Conservation (phyloP, 2,797 vertebrate species). For the Chiroxiphia lanceolata region DNA sequence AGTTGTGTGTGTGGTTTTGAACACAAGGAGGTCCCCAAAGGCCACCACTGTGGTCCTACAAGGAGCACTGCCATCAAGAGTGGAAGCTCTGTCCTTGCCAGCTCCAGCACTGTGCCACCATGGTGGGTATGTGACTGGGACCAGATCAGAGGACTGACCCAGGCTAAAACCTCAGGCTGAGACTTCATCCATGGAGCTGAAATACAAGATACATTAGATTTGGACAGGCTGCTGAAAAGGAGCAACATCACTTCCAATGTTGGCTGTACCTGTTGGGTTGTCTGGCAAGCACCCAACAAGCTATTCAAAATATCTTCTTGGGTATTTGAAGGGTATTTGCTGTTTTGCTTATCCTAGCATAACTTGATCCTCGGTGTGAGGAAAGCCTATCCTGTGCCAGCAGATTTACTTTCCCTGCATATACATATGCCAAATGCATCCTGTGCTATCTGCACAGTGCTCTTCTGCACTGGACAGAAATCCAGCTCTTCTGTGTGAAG, state of each 20-base stretch:
- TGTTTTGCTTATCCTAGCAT: neutral
- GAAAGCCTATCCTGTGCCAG: neutral
- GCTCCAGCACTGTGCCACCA: neutral
- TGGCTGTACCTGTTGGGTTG: neutral
- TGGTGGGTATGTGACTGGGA: accelerated
- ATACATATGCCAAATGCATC: accelerated
- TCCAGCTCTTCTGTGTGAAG: neutral
- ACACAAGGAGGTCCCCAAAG: neutral
- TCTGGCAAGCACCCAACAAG: neutral
- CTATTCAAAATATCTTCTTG: neutral
- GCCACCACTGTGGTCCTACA: neutral
- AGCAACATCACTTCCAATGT: neutral
- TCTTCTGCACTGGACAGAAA: neutral
- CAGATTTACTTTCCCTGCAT: neutral
- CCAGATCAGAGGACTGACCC: neutral
- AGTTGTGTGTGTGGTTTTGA: neutral
- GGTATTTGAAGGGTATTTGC: neutral
- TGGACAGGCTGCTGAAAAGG: neutral
- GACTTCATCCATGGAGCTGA: neutral
- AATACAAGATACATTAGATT: neutral
- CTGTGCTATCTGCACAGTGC: neutral
- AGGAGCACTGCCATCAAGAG: neutral
- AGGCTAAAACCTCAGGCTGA: neutral
- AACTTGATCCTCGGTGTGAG: accelerated
- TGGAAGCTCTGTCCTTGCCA: neutral